Conservation (phyloP, 1,140 invertebrate species). For the Adelges cooleyi region DNA sequence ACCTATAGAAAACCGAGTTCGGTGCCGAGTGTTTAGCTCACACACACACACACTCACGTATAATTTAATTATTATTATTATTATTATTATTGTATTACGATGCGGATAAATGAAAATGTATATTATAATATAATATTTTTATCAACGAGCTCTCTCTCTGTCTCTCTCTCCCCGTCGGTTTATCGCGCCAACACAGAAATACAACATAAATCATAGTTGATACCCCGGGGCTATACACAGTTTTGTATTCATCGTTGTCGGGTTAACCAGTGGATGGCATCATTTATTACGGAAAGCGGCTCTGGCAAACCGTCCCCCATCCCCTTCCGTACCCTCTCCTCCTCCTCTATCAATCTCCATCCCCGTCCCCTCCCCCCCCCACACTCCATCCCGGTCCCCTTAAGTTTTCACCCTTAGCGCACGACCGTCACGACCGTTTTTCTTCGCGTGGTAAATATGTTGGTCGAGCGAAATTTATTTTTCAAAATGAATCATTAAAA, state of each 20-base stretch:
- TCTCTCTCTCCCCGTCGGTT: neutral
- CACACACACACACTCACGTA: too few species aligned
- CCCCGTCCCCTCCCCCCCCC: neutral
- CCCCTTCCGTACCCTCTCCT: too few species aligned
- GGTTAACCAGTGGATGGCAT: slow-evolving; percentile 12
- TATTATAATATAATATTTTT: neutral
- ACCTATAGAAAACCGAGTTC: too few species aligned
- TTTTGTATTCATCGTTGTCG: slow-evolving; percentile 8
- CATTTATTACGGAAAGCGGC: slow-evolving; percentile 4
- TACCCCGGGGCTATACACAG: neutral
- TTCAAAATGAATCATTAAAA: too few species aligned
- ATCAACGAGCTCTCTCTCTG: neutral
- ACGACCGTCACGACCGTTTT: too few species aligned
- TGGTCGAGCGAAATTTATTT: too few species aligned
- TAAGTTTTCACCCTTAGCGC: too few species aligned
- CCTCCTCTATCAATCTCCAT: too few species aligned
- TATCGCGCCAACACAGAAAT: slow-evolving; percentile 14
- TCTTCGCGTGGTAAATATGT: too few species aligned
- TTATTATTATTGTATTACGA: neutral
- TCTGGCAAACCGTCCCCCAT: neutral
- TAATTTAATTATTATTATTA: too few species aligned
- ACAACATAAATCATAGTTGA: slow-evolving; percentile 1
- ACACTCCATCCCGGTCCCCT: too few species aligned
- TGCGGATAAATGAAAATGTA: neutral
- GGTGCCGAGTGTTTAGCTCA: too few species aligned